phyloP scores from a whole-genome alignment of 2,888 invertebrate species.

The Cataglyphis cursor region DNA sequence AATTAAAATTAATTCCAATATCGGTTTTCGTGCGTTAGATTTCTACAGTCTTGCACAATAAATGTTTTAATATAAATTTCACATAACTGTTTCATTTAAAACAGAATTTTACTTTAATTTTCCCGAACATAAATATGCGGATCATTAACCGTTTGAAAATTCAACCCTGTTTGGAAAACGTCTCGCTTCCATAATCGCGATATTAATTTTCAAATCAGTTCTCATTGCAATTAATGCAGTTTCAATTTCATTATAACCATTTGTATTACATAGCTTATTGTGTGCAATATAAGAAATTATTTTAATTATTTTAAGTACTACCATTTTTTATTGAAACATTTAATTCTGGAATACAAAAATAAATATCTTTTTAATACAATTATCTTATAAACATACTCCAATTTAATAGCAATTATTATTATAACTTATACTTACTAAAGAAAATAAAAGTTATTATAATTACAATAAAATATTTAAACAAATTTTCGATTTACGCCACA shows the following conservation, averaged over 20 bases:
- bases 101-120: conserved; percentile 8
- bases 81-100: neutral
- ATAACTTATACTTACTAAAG: neutral
- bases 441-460: neutral
- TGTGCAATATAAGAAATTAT: neutral
- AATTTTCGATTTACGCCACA: neutral
- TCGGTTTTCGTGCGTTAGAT: neutral
- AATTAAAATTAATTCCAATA: conserved; percentile 25
- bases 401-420: too few relatives aligned
- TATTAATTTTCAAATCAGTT: conserved; percentile 35
- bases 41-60: neutral
- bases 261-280: neutral
- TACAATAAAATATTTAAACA: neutral
- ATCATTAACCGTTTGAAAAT: conserved; percentile 25
- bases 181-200: neutral
- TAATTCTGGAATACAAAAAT: neutral
- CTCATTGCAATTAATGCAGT: neutral
- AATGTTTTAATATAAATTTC: conserved; percentile 33
- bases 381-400: neutral
- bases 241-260: neutral
- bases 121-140: conserved; percentile 30
- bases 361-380: neutral
- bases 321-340: neutral
- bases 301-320: neutral
- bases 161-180: conserved; percentile 8